phyloP scores from a whole-genome alignment of 2,888 invertebrate genomes.

The Drosophila neutralis region DNA sequence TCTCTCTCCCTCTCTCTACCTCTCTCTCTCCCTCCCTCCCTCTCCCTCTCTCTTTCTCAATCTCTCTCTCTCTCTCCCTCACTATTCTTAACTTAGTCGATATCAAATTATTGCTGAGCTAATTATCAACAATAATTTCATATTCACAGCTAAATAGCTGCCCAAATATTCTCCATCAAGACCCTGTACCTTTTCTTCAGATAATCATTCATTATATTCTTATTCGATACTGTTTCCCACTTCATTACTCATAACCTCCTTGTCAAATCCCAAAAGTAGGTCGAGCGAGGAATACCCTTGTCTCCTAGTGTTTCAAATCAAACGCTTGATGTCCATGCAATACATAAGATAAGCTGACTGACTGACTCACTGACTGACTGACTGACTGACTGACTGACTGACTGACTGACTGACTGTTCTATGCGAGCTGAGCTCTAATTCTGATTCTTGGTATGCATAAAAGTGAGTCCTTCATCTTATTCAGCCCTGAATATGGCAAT shows the following conservation, averaged over 20 bases:
- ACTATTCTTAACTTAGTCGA: background rate
- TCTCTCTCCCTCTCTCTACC: no score
- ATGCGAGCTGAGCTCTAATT: background rate
- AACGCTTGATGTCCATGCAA: background rate
- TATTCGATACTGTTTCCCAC: background rate
- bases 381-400: no score
- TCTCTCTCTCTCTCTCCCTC: no score
- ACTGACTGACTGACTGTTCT: no score
- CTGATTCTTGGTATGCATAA: background rate
- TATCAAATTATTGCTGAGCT: background rate
- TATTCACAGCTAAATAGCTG: background rate
- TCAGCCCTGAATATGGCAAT: background rate
- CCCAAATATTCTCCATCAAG: background rate
- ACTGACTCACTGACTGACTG: no score
- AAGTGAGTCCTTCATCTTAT: background rate
- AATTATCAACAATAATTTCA: background rate
- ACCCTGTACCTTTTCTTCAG: background rate
- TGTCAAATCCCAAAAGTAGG: background rate
- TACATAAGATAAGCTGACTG: background rate
- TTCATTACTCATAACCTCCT: background rate
- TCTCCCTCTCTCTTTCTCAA: no score
- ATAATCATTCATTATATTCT: background rate
- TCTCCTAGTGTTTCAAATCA: background rate
- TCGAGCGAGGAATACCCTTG: constrained; percentile 3
- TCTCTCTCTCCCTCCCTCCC: no score